These are phyloP conservation scores for Kuschelorhynchus macadamiae DNA, from an alignment of 2,888 invertebrate genomes.

Conservation along the genomic window DNA sequence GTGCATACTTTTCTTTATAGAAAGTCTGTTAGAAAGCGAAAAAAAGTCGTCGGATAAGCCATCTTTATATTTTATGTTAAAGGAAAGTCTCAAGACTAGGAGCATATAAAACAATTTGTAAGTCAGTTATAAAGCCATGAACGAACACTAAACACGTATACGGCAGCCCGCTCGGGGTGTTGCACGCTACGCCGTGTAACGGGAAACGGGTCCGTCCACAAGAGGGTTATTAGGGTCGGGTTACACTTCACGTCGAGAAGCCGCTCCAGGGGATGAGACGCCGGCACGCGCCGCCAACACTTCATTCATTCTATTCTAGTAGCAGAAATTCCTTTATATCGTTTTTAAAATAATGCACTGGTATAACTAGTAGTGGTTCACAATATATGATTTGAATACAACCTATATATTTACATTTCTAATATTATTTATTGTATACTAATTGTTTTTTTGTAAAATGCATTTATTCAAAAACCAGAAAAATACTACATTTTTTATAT, in stretches of 20 bases:
- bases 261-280: constrained; percentile 43
- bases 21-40: too few relatives aligned
- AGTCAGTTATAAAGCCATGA: constrained; percentile 46
- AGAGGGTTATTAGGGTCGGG: constrained; percentile 50
- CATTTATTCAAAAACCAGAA: too few relatives aligned
- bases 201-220: constrained; percentile 39
- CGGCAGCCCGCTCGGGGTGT: constrained; percentile 32
- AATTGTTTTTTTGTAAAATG: too few relatives aligned
- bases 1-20: too few relatives aligned
- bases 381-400: too few relatives aligned
- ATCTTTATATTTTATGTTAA: constrained; percentile 13
- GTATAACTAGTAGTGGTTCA: too few relatives aligned
- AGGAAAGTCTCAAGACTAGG: constrained; percentile 23
- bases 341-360: too few relatives aligned
- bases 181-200: constrained; percentile 38
- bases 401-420: too few relatives aligned
- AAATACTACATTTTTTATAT: too few relatives aligned
- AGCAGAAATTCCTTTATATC: not conserved
- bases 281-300: constrained; percentile 30
- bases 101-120: constrained; percentile 40
- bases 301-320: constrained; percentile 23
- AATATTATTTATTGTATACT: too few relatives aligned
- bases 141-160: constrained; percentile 47
- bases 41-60: too few relatives aligned
- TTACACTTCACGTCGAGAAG: constrained; percentile 49